Base-by-base conservation (phyloP, 2,113 vertebrate genomes). In the Melierax canorus region DNA sequence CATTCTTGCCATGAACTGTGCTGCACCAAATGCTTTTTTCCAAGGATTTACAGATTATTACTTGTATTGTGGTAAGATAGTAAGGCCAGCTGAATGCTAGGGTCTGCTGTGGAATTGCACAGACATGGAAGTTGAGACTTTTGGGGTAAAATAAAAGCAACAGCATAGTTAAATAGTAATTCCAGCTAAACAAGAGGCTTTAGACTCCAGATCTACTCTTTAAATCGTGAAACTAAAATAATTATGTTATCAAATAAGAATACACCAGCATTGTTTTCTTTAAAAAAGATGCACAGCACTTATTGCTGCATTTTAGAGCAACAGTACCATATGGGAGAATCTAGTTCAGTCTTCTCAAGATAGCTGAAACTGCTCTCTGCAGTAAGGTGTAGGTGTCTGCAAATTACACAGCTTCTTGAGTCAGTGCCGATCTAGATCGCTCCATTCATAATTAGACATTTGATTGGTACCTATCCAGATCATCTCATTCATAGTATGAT, bases 381-480 rank as follows among this genome's bases (percentile, higher is more conserved):
- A 92, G 80, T 94, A 94, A 94, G 78, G 92, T 97, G 96, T 97
- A 95, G 94, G 92, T 96, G 96, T 94, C 77, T 96, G 96, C 80
- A 96, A 94, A 97, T 97, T 95, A 96, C 90, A 97, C 91, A 91
- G 94, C 93, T 94, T 95, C 93, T 93, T 95, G 92, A 97, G 93
- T 95, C 90, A 92, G 87, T 48, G 81, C 56, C 23, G 45, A 86
- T 97, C 60, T 97, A 87, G 85, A 95, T 64, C 89, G 77, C 78
- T 83, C 82, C 97, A 97, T 95, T 97, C 93, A 97, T 95, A 96
- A 97, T 85, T 82, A 94, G 91, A 86, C 78, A 97, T 98, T 86
- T 98, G 97, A 97, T 91, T 97, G 93, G 94, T 95, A 96, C 91
- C 77, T 96, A 97, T 97, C 92, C 92, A 92, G 86, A 92, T 97